Evolutionary conservation across 64 coral and sea anemone species (phyloP).

Genomic region (Actinia equina): DNA sequence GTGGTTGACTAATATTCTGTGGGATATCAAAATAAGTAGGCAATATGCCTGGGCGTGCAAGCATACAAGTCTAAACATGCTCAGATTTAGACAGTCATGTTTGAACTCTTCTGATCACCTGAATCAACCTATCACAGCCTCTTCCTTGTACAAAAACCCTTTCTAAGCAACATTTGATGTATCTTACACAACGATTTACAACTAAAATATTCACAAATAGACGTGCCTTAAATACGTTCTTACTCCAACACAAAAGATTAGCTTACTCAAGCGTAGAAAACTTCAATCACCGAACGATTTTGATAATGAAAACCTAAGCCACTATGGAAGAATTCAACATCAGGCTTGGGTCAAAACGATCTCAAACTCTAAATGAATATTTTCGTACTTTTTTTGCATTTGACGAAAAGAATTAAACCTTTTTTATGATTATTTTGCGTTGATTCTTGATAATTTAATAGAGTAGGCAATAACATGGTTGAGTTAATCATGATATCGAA

Average conservation of each 20-base stretch:
- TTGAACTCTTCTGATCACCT: background rate
- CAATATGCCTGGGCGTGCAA: conserved; percentile 3
- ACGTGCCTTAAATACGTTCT: background rate
- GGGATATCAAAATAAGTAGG: background rate
- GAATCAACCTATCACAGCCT: background rate
- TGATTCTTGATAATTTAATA: background rate
- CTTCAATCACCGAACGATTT: background rate
- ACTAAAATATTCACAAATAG: background rate
- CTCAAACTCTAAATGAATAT: background rate
- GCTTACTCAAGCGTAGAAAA: background rate
- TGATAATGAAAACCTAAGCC: background rate
- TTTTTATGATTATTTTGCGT: background rate
- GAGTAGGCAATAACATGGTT: background rate
- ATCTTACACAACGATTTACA: background rate
- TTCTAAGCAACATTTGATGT: background rate
- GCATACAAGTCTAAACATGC: background rate
- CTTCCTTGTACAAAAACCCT: background rate
- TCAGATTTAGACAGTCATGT: background rate
- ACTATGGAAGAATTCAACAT: background rate
- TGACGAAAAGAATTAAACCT: background rate
- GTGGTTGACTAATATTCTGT: background rate
- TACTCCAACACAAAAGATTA: background rate
- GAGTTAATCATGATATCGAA: background rate
- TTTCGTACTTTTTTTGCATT: background rate
- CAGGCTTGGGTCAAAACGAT: background rate